Evolutionary conservation across 2,113 vertebrate genomes (phyloP).

Genomic region (Uria aalge): DNA sequence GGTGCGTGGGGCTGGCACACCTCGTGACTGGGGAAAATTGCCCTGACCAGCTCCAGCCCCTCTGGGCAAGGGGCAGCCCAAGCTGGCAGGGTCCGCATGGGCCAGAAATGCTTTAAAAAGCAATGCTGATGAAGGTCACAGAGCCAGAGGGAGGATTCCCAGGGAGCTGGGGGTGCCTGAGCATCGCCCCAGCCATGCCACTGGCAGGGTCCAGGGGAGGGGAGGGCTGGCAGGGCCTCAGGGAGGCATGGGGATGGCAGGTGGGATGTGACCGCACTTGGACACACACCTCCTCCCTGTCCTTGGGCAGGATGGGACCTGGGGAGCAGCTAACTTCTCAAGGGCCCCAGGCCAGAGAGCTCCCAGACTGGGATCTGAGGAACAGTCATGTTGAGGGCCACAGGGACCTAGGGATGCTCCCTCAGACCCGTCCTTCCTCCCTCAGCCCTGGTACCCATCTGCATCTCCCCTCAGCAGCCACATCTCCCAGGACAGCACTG

Average conservation of each 20-base stretch:
- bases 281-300: neutral
- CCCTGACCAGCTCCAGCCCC: neutral
- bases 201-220: neutral
- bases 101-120: neutral
- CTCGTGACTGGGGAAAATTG: rapidly evolving
- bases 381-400: neutral
- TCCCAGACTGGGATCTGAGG: neutral
- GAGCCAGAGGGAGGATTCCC: neutral
- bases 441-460: neutral
- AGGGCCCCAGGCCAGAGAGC: neutral
- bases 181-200: neutral
- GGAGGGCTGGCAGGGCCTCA: neutral
- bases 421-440: neutral
- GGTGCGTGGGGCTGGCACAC: neutral
- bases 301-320: neutral
- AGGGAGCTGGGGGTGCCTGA: neutral
- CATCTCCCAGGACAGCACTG: neutral
- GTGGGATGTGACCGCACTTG: neutral
- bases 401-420: neutral
- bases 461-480: neutral
- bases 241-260: neutral
- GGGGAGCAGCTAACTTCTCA: neutral
- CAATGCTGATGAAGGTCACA: neutral
- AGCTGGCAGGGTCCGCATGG: neutral
- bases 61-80: neutral